Evolutionary conservation across 2,888 invertebrate species (phyloP).

Genomic region (Hypercompe scribonia): DNA sequence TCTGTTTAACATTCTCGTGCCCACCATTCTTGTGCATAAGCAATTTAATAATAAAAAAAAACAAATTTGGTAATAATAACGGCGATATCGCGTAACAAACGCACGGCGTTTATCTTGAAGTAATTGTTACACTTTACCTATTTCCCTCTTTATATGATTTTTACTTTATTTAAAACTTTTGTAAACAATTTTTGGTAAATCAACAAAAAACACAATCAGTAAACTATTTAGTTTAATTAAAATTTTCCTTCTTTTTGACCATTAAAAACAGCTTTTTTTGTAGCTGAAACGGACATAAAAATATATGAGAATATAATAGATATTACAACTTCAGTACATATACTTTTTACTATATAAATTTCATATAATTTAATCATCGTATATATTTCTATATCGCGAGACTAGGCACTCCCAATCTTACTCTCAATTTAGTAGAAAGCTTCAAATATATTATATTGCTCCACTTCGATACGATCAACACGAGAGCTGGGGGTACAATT

Average conservation of each 20-base stretch:
- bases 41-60: too few species aligned
- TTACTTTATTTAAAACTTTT: too few species aligned
- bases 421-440: conserved; percentile 53
- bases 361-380: not conserved
- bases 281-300: not conserved
- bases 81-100: too few species aligned
- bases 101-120: too few species aligned
- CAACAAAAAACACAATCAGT: not conserved
- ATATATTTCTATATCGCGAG: conserved; percentile 2
- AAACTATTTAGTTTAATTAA: too few species aligned
- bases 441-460: conserved; percentile 49
- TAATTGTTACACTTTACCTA: too few species aligned
- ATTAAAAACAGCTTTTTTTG: not conserved
- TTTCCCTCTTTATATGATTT: too few species aligned
- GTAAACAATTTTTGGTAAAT: too few species aligned
- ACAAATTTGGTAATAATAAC: too few species aligned
- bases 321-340: not conserved
- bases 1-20: too few species aligned
- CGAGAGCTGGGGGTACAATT: conserved; percentile 39
- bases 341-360: not conserved
- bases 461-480: conserved; percentile 44
- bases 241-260: not conserved
- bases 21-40: too few species aligned
- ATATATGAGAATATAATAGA: not conserved
- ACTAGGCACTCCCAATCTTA: conserved; percentile 24